These are phyloP conservation scores for Halcyon malimbica DNA, from an alignment of 2,113 vertebrate species.

Conservation along the genomic window DNA sequence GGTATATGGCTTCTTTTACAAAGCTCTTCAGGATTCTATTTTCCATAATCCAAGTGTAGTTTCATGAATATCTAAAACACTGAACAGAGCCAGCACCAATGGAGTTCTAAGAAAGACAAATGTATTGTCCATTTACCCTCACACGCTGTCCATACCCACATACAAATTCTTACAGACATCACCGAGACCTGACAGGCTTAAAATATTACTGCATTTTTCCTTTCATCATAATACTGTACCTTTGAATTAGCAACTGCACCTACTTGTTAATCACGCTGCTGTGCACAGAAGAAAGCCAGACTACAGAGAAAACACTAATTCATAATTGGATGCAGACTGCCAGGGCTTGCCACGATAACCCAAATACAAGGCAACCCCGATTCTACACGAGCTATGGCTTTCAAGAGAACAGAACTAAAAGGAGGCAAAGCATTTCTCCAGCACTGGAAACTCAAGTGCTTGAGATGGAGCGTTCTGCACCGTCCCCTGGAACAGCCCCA, in stretches of 20 bases:
- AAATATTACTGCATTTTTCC: background rate
- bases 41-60: background rate
- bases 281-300: background rate
- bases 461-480: background rate
- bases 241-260: background rate
- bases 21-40: background rate
- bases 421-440: background rate
- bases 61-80: background rate
- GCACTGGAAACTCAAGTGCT: accelerated
- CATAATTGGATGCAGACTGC: background rate
- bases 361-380: background rate
- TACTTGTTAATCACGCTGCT: background rate
- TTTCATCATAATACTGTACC: background rate
- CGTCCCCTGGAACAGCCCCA: background rate
- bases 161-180: background rate
- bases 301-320: background rate
- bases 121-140: background rate
- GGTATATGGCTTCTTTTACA: background rate
- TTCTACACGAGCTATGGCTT: background rate
- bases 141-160: background rate
- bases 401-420: background rate
- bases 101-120: background rate
- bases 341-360: background rate
- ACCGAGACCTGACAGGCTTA: background rate
- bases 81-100: background rate